phyloP scores from a whole-genome alignment of 2,113 vertebrate genomes.

The Solea solea region DNA sequence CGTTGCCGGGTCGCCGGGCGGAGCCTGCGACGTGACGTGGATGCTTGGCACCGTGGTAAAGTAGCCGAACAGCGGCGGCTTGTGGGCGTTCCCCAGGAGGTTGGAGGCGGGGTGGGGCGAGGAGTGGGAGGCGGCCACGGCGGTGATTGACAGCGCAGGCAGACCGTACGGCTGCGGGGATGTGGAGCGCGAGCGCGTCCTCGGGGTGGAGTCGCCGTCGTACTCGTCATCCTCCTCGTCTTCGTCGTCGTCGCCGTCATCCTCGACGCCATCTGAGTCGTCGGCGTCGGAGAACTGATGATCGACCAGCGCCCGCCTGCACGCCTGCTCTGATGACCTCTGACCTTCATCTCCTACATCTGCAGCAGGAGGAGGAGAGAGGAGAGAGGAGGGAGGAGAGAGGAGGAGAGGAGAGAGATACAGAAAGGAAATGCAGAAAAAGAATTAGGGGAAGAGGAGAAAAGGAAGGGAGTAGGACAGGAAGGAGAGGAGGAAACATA shows the following conservation, averaged over 20 bases:
- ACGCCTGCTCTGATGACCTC: constrained; percentile 85
- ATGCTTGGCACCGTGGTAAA: constrained; percentile 95
- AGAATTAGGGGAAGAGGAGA: background rate
- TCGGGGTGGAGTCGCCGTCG: constrained; percentile 94
- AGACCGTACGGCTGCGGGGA: constrained; percentile 91
- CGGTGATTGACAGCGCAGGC: constrained; percentile 87
- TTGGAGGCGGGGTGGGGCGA: constrained; percentile 74
- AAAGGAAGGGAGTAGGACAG: background rate
- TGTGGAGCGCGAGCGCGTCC: constrained; percentile 95
- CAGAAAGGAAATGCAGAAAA: background rate
- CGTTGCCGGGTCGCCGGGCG: constrained; percentile 79
- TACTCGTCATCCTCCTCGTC: constrained; percentile 96
- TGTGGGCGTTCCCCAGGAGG: constrained; percentile 78
- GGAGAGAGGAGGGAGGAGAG: no score
- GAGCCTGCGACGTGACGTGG: constrained; percentile 91
- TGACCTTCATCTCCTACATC: constrained; percentile 86
- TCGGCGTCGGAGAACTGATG: constrained; percentile 98
- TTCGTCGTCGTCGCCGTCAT: constrained; percentile 93
- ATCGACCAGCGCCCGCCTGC: constrained; percentile 81
- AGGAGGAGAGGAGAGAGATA: no score
- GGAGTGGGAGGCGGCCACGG: constrained; percentile 76
- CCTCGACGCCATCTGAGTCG: constrained; percentile 89
- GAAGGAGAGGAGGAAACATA: background rate
- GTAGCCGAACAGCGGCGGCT: constrained; percentile 90
- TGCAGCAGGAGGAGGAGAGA: constrained; percentile 24